Base-by-base conservation (phyloP, 2,888 invertebrate genomes). In the Xestia sexstrigata region DNA sequence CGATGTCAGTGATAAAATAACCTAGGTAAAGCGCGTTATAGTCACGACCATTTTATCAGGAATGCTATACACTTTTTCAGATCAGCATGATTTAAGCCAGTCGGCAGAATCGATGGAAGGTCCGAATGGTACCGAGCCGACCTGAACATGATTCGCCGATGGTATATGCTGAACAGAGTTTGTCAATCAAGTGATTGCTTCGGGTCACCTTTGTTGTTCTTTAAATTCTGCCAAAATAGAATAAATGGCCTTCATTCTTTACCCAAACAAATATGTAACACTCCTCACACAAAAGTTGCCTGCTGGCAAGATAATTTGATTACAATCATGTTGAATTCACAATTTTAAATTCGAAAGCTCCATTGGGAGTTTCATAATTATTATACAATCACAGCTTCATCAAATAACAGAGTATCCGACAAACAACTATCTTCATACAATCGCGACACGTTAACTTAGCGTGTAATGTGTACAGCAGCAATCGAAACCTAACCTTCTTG, bases 341-440 rank as follows among this genome's bases (percentile, higher is more conserved):
- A 26, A 75, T 47, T 39, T 47, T 58, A 26, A 60, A 83, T 60
- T 70, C 45, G n/a, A 67, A 66, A 42, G 49, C 42, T 67, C 60
- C 63, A 30, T 30, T 5, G 23, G 6, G 55, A 70, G 39, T 45
- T 80, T n/a, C 45, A 70, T 45, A 85, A 65, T 78, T 81, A 55
- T 65, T 58, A 73, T 68, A 62, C 70, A 73, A 85, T 82, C 85
- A 78, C 78, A 82, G 82, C 35, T 75, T 45, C 49, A 75, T 65
- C 30, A 39, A 49, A 39, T 60, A 58, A 49, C 49, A 45, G 4
- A 47, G 35, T 42, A 81, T 76, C 74, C 75, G 58, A 66, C 63
- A 75, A 47, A 49, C 30, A 30, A 39, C 45, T 49, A 11, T 35
- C 13, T 74, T 20, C 13, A 47, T 30, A 55, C 15, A 72, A 60